Evolutionary conservation across 2,797 vertebrate genomes (phyloP), one percentile per base, ranked within the genome.

Genomic region (Siniperca scherzeri): DNA sequence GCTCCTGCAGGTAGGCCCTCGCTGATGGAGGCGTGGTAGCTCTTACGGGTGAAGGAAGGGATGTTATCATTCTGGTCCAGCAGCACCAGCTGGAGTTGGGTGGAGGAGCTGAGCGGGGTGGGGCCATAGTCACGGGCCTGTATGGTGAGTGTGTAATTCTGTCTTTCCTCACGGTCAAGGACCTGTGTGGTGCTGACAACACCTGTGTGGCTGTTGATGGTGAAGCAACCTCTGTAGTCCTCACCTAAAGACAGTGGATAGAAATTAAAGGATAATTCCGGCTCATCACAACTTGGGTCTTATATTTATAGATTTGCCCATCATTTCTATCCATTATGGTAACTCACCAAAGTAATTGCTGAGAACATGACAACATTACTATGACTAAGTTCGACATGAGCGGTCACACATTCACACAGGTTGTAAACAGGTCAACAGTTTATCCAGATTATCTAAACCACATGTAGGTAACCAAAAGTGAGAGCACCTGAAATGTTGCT

Each of bases 51-150:
- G 85, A 99, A 99, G 12, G 92, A 78, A 0, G 98, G 98, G 70
- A 81, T 92, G 89, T 99, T 97, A 82, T 99, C 98, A 7, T 99
- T 99, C 92, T 97, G 96, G 70, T 99, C 98, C 90, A 97, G 88
- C 74, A 99, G 95, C 3, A 82, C 89, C 67, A 99, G 69, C 44
- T 83, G 92, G 67, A 99, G 74, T 50, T 94, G 93, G 46, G 93
- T 89, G 69, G 91, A 91, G 55, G 97, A 96, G 86, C 92, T 96
- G 83, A 94, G 96, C 0, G 93, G 88, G 1, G 91, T 88, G 30
- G 86, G 92, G 65, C 98, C 97, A 16, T 93, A 78, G 85, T 99
- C 98, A n/a, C 38, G 87, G 72, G 97, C 97, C 83, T 96, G 93
- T 75, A 99, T 93, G 55, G 89, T 83, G 56, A 99, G 96, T 19